Evolutionary conservation across 2,888 invertebrate species (phyloP), one percentile per base, ranked within the genome.

Genomic region (Drosophila robusta): DNA sequence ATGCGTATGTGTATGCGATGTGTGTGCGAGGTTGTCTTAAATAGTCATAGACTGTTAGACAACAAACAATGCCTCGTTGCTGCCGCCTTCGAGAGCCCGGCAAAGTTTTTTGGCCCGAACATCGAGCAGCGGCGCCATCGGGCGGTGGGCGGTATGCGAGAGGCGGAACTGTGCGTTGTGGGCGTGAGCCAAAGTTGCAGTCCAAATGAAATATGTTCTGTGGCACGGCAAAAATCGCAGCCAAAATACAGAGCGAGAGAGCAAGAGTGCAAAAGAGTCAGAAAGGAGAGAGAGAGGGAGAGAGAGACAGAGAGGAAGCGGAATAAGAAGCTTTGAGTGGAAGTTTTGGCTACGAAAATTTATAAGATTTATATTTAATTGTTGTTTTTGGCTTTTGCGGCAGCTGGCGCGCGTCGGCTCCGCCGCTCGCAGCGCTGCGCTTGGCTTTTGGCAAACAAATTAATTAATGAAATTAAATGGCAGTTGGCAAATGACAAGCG

Each of bases 301-400:
- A 16, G 45, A 18, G n/a, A 8, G 18, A 18, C 29, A 14, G 11
- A 29, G 34, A 29, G 51, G 22, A 52, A 29, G 56, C 29, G 60
- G 63, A 70, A 66, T 56, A 83, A 85, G 87, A 87, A 85, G 79
- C 86, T 65, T 75, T 87, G 82, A 70, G 86, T 74, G 72, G 70
- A 88, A 88, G 74, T 88, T 83, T 88, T 88, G 88, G 83, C 83
- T 86, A 88, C 77, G 77, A 74, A 83, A 83, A 88, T 83, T 83
- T 88, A 86, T 86, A 83, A 83, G 83, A 83, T 83, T 83, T 83
- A 83, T 83, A 88, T 88, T 83, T 83, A 83, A 88, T 83, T 88
- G 88, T 88, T 83, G 86, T 87, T 83, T 79, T 83, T 88, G 83
- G 82, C 75, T 87, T 83, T 73, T 83, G 82, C 88, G 82, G 82